Evolutionary conservation across 1,140 invertebrate species (phyloP).

Genomic region (Cotesia glomerata): DNA sequence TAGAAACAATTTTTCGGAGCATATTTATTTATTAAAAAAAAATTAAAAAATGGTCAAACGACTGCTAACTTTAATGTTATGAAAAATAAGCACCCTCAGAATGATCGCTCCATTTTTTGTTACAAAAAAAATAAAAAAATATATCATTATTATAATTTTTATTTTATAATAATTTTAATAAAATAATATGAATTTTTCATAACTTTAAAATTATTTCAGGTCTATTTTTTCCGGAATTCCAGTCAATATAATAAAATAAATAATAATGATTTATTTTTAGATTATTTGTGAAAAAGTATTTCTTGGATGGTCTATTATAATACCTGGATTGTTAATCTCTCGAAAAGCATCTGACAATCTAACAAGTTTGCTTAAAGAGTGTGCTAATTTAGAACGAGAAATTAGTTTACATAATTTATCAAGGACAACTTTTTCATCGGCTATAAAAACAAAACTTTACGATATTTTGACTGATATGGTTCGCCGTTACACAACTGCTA

Average conservation of each 20-base stretch:
- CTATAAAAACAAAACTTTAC: conserved; percentile 60
- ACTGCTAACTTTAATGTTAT: no score
- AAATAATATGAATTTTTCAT: no score
- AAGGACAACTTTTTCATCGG: conserved; percentile 54
- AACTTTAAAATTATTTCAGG: no score
- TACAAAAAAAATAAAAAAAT: no score
- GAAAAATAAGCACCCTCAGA: no score
- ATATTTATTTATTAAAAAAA: no score
- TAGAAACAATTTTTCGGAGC: no score
- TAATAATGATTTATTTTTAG: conserved; percentile 44
- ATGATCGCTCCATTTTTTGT: no score
- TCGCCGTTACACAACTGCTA: conserved; percentile 40
- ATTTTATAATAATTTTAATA: no score
- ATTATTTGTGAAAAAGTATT: conserved; percentile 71
- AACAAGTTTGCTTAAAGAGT: conserved; percentile 64
- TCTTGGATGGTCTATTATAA: conserved; percentile 68
- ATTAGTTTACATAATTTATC: conserved; percentile 39
- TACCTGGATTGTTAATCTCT: conserved; percentile 68
- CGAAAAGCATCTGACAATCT: conserved; percentile 65
- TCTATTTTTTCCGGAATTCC: neutral
- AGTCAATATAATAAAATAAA: neutral
- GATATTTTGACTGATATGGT: conserved; percentile 63
- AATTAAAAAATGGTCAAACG: no score
- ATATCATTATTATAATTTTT: no score
- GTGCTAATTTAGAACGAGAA: conserved; percentile 63